Evolutionary conservation across 2,888 invertebrate genomes (phyloP).

Genomic region (Pseudanteris insignis): DNA sequence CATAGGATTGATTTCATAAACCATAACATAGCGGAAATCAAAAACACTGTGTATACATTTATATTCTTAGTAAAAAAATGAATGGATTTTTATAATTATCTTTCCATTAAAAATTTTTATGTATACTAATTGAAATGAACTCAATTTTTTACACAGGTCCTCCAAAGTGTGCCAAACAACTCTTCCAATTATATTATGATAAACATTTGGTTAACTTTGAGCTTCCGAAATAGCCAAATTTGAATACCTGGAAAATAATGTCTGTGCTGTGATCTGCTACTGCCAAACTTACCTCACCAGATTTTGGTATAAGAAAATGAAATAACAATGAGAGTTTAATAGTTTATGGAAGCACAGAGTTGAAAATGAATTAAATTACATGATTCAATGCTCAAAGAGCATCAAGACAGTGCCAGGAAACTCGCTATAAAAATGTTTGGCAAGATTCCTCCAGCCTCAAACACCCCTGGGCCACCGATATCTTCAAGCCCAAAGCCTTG

Average conservation of each 20-base stretch:
- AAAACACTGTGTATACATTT: too few species aligned
- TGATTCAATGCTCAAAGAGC: conserved; percentile 2
- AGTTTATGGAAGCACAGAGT: background rate
- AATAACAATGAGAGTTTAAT: too few species aligned
- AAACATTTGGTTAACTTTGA: conserved; percentile 10
- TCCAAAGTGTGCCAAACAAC: conserved; percentile 23
- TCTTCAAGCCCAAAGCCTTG: conserved; percentile 4
- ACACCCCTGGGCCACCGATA: conserved; percentile 53
- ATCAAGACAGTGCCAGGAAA: conserved; percentile 7
- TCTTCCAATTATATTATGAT: conserved; percentile 13
- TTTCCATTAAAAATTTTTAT: too few species aligned
- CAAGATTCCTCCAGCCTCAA: conserved; percentile 51
- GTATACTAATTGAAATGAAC: too few species aligned
- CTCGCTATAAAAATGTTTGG: conserved; percentile 30
- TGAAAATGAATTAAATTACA: conserved; percentile 6
- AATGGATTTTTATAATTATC: too few species aligned
- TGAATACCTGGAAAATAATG: background rate
- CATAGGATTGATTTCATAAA: too few species aligned
- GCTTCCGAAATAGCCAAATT: conserved; percentile 12
- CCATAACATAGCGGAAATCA: too few species aligned
- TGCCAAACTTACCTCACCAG: conserved; percentile 2
- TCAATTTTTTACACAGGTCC: conserved; percentile 12
- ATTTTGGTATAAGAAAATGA: background rate
- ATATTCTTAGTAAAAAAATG: too few species aligned
- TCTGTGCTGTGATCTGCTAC: conserved; percentile 1